Conservation (phyloP, 2,888 invertebrate genomes). For the Belgica antarctica region DNA sequence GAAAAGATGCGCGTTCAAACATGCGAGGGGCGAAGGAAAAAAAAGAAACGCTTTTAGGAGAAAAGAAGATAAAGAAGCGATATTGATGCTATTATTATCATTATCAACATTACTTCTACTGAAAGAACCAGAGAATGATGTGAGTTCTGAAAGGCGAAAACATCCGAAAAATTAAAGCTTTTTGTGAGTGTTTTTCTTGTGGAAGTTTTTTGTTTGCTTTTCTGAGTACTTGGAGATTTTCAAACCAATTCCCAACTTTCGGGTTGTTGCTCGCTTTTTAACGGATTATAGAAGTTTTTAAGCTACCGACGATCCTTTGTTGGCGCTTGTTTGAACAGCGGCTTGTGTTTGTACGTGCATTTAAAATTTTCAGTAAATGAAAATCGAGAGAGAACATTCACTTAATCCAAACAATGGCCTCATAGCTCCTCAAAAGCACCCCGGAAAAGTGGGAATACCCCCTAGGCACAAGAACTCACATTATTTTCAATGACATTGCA, state of each 20-base stretch:
- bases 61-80: background rate
- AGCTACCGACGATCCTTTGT: too few relatives aligned
- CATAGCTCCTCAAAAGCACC: background rate
- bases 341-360: too few relatives aligned
- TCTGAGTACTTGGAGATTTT: too few relatives aligned
- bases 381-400: too few relatives aligned
- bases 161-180: too few relatives aligned
- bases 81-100: background rate
- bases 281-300: too few relatives aligned
- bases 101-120: background rate
- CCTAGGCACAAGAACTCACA: background rate
- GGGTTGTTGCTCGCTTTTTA: too few relatives aligned
- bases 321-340: too few relatives aligned
- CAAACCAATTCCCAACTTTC: too few relatives aligned
- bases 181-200: too few relatives aligned
- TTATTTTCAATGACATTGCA: slow-evolving; percentile 29
- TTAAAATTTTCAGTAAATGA: too few relatives aligned
- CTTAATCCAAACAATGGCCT: background rate
- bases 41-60: background rate
- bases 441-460: background rate
- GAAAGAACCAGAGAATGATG: background rate
- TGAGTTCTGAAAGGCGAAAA: background rate
- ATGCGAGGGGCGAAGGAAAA: background rate
- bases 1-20: background rate
- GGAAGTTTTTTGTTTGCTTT: too few relatives aligned